Percentiles rank a stretch among this genome's conserved stretches.
Evolutionary conservation across 2,113 vertebrate species (phyloP).

Genomic region (Hydrolagus affinis): DNA sequence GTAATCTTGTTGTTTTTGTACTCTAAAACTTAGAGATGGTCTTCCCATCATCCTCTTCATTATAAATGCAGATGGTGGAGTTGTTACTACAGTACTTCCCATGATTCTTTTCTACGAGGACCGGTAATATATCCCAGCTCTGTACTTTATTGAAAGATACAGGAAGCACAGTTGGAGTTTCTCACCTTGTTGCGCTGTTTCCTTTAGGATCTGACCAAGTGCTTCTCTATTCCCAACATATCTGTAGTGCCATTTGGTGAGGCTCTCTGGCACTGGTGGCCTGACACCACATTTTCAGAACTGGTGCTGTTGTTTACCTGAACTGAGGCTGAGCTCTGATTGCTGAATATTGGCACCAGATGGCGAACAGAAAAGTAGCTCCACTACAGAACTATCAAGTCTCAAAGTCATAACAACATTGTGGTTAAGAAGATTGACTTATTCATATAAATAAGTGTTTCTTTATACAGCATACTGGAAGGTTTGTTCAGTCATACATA

Average conservation of each 20-base stretch:
- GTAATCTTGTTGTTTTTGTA: no score
- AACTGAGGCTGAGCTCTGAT: conserved; percentile 10
- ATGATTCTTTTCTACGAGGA: no score
- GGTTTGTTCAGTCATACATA: neutral
- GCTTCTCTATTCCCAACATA: neutral
- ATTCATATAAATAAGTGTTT: conserved; percentile 6
- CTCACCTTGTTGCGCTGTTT: neutral
- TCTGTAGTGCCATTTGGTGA: neutral
- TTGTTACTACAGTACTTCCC: no score
- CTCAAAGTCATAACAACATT: conserved; percentile 7
- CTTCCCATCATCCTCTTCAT: no score
- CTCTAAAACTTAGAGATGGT: no score
- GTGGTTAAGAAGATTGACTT: conserved; percentile 19
- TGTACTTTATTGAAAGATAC: neutral
- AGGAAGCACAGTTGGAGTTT: neutral
- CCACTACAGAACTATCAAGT: neutral
- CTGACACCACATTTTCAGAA: neutral
- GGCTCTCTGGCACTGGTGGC: neutral
- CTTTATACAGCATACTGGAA: neutral
- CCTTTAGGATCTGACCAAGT: no score
- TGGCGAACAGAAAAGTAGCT: conserved; percentile 15
- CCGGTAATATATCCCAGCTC: no score
- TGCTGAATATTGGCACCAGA: conserved; percentile 26
- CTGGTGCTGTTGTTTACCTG: conserved; percentile 7
- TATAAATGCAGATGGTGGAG: no score